Evolutionary conservation across 2,113 vertebrate genomes (phyloP).

Genomic region (Macquaria australasica): DNA sequence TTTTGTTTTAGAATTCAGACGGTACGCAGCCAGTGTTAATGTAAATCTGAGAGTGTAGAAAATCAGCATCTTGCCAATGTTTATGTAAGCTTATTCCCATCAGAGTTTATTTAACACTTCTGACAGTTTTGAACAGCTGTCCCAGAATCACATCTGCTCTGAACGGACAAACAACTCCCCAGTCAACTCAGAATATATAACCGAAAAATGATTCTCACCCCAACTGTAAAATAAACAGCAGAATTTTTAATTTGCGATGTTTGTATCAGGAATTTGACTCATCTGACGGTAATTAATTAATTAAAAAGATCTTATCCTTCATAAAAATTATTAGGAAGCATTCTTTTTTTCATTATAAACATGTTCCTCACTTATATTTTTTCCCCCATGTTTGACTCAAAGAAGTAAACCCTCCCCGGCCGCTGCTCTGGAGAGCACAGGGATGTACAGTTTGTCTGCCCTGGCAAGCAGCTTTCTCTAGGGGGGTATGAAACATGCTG

Average conservation of each 20-base stretch:
- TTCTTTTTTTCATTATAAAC: neutral
- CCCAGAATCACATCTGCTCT: slow-evolving; percentile 54
- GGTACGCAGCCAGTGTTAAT: neutral
- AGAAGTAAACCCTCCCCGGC: neutral
- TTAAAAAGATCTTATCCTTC: neutral
- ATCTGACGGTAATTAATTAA: too few species aligned
- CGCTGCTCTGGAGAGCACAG: slow-evolving; percentile 11
- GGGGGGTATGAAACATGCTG: slow-evolving; percentile 70
- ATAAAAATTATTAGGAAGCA: neutral
- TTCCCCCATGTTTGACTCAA: neutral
- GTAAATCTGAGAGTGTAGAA: slow-evolving; percentile 21
- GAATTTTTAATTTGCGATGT: neutral
- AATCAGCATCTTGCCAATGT: slow-evolving; percentile 36
- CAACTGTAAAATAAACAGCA: neutral
- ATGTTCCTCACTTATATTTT: neutral
- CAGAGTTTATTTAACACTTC: slow-evolving; percentile 44
- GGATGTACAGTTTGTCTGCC: slow-evolving; percentile 63
- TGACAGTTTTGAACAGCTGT: slow-evolving; percentile 65
- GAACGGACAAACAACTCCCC: slow-evolving; percentile 47
- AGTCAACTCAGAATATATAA: slow-evolving; percentile 4
- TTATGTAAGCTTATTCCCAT: slow-evolving; percentile 49
- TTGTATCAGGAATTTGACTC: neutral
- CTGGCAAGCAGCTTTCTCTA: slow-evolving; percentile 60
- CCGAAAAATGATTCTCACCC: neutral
- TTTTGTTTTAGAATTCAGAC: neutral